These are phyloP conservation scores for Didymodactylos carnosus DNA, from an alignment of 2,888 invertebrate genomes.

Conservation along the genomic window DNA sequence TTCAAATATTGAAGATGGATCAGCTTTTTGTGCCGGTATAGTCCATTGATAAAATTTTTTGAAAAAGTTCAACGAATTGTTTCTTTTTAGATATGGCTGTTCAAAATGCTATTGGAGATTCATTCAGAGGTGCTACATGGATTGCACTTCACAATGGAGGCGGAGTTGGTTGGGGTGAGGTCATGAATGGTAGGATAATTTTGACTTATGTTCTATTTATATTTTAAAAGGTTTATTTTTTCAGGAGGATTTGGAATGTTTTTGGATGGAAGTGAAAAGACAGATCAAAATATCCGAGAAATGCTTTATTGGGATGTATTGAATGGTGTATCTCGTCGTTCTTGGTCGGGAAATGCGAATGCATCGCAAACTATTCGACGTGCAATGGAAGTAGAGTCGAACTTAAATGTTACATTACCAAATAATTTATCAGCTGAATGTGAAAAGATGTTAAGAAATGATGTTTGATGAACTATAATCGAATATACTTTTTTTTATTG, in stretches of 20 bases:
- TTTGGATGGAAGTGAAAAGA: conserved; percentile 40
- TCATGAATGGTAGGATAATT: conserved; percentile 37
- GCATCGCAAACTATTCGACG: conserved; percentile 39
- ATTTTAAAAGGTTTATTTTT: neutral
- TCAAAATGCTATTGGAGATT: conserved; percentile 42
- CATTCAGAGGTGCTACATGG: conserved; percentile 46
- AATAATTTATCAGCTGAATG: conserved; percentile 26
- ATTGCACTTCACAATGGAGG: conserved; percentile 43
- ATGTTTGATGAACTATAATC: no score
- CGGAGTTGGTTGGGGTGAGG: conserved; percentile 45
- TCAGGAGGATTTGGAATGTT: conserved; percentile 43
- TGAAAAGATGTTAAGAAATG: neutral
- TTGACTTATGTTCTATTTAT: neutral
- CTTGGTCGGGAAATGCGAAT: conserved; percentile 42
- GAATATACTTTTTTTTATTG: no score
- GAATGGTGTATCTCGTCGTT: conserved; percentile 40
- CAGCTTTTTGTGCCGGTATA: conserved; percentile 42
- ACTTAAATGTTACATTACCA: conserved; percentile 40
- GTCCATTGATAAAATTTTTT: neutral
- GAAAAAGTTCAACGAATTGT: conserved; percentile 12
- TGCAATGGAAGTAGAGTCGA: conserved; percentile 36
- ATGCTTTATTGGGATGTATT: conserved; percentile 45
- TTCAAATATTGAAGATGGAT: conserved; percentile 45
- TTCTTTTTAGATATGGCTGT: conserved; percentile 40
- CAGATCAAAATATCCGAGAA: conserved; percentile 34